Conservation (phyloP, 2,113 vertebrate species). For the Murina feae region DNA sequence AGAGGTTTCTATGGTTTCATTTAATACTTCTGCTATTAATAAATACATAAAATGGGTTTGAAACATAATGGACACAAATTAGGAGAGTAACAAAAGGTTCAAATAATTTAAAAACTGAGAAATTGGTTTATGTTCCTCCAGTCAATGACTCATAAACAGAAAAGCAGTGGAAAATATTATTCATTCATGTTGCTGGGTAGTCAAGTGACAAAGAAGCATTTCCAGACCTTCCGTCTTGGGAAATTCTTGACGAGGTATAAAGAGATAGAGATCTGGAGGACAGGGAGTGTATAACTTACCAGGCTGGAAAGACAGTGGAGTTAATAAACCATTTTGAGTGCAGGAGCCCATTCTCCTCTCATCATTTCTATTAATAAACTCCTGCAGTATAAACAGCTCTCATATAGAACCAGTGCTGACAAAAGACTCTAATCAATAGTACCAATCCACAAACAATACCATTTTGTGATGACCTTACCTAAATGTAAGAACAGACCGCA, state of each 20-base stretch:
- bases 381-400: not conserved
- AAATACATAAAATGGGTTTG: slow-evolving; percentile 4
- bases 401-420: not conserved
- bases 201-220: not conserved
- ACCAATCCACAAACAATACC: not conserved
- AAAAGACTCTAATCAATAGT: not conserved
- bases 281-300: not conserved
- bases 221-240: not conserved
- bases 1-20: slow-evolving; percentile 60
- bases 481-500: not conserved
- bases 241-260: not conserved
- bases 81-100: slow-evolving; percentile 32
- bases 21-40: slow-evolving; percentile 53
- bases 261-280: not conserved
- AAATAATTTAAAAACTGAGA: slow-evolving; percentile 36
- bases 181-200: not conserved
- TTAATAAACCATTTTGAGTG: not conserved
- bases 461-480: not conserved
- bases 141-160: slow-evolving; percentile 35
- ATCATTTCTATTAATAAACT: not conserved
- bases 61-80: slow-evolving; percentile 53
- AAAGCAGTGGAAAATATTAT: not conserved
- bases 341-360: not conserved
- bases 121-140: not conserved
- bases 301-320: not conserved